Percentiles rank a stretch among this genome's conserved stretches.
Conservation (phyloP, 2,888 invertebrate genomes). For the Liposcelis brunnea region DNA sequence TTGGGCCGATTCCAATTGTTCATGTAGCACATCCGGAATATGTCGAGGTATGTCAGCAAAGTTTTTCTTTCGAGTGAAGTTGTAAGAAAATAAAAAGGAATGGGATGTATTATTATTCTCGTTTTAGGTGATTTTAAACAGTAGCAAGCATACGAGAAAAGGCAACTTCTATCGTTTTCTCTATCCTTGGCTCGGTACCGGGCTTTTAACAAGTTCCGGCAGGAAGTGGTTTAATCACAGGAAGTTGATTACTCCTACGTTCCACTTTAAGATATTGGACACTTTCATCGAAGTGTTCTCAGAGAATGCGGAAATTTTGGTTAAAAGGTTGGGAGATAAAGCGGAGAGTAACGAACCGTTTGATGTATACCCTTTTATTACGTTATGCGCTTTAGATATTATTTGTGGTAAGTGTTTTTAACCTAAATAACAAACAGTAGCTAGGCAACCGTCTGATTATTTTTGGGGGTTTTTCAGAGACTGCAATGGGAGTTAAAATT, state of each 20-base stretch:
- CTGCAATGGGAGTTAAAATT: constrained; percentile 52
- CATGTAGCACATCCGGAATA: constrained; percentile 12
- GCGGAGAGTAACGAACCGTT: constrained; percentile 48
- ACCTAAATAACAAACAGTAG: too few relatives aligned
- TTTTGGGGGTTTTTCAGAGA: too few relatives aligned
- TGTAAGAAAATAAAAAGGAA: too few relatives aligned
- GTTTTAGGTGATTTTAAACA: constrained; percentile 48
- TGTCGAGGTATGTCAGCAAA: constrained; percentile 12
- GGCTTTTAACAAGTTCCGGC: constrained; percentile 54
- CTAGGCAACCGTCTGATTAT: too few relatives aligned
- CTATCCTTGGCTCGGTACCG: constrained; percentile 69
- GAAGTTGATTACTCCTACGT: constrained; percentile 70
- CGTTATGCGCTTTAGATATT: constrained; percentile 53
- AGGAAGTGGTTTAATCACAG: constrained; percentile 65
- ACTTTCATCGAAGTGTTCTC: constrained; percentile 71
- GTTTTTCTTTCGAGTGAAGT: not conserved
- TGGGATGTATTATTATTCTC: too few relatives aligned
- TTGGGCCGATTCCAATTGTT: constrained; percentile 12
- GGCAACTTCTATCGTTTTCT: constrained; percentile 63
- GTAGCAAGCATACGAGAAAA: constrained; percentile 65
- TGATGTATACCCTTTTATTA: constrained; percentile 71
- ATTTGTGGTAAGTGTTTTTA: constrained; percentile 47
- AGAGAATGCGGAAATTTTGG: constrained; percentile 38
- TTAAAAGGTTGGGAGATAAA: constrained; percentile 36
- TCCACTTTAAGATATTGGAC: constrained; percentile 71